A percentile compares a stretch with the other conserved stretches of the same genome.
Evolutionary conservation across 1,140 invertebrate genomes (phyloP).

Genomic region (Aphelenchoides fujianensis): DNA sequence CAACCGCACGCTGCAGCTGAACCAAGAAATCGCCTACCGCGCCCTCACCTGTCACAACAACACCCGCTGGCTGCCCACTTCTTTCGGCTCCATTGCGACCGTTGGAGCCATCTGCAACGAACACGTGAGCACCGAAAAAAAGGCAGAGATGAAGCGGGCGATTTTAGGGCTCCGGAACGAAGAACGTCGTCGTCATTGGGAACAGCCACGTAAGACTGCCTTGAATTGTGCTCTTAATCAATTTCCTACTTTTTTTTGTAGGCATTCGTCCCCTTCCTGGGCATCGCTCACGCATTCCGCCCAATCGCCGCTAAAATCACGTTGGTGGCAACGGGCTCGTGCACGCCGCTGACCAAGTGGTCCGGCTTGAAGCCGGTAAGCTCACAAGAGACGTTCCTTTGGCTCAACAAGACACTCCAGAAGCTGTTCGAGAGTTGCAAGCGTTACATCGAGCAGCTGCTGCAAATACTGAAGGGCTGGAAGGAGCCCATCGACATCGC

Average conservation of each 20-base stretch:
- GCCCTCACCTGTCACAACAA: neutral
- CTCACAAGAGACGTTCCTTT: no score
- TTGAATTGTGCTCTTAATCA: no score
- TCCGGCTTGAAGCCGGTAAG: neutral
- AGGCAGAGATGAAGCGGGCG: no score
- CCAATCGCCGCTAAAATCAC: neutral
- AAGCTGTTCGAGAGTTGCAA: neutral
- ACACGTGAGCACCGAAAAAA: neutral
- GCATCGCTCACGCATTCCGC: neutral
- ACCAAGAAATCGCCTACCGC: neutral
- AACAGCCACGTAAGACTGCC: neutral
- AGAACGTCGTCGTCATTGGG: neutral
- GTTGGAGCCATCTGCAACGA: neutral
- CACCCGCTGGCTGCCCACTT: neutral
- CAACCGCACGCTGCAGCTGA: neutral
- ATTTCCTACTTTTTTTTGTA: no score
- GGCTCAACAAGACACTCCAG: no score
- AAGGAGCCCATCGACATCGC: neutral
- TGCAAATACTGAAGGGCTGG: neutral
- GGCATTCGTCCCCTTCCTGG: neutral
- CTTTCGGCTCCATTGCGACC: neutral
- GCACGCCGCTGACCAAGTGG: neutral
- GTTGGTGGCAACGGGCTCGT: neutral
- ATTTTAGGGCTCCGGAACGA: no score
- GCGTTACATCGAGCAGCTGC: neutral